Base-by-base conservation (phyloP, 2,888 invertebrate genomes). In the Agonopterix arenella region DNA sequence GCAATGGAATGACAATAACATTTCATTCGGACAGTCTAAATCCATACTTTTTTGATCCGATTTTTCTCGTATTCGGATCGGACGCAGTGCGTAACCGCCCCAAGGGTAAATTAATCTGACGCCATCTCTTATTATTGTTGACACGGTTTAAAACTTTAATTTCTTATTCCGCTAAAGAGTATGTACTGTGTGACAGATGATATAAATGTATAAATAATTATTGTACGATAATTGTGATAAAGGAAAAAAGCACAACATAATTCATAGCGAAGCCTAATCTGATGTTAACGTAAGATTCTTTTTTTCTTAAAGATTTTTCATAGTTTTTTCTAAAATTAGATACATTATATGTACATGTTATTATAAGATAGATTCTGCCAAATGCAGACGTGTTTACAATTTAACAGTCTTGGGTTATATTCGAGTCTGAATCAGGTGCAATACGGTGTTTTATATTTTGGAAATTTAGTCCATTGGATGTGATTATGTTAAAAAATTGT, bases 211-310 rank as follows among this genome's bases (percentile, higher is more conserved):
- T 72, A 76, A 75, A 76, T 81, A 79, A 68, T 73, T 74, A 73
- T 70, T 79, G 72, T 84, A 80, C 69, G 68, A 75, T 84, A 72
- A 78, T 73, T 86, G 88, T 88, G 88, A 88, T 88, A 88, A 81
- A 77, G 72, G 70, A 75, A 83, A 81, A 80, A 84, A 81, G 88
- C 88, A 88, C 86, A 88, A 88, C 72, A 80, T 82, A 74, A 83
- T 73, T 75, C 70, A 78, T 80, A 82, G 76, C 72, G 70, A 78
- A 79, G 85, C 85, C 88, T 88, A 84, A 84, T 83, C 77, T 76
- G 79, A 80, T 72, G 71, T 74, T 76, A 71, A 64, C 66, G 68
- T 84, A 83, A 80, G 80, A 73, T 78, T 72, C 59, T 73, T 80
- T 76, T 70, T 75, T 70, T 75, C 67, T 68, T 62, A 55, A 68